A percentile compares a stretch with the other conserved stretches of the same genome.
Conservation (phyloP, 2,797 vertebrate genomes). For the Chelon auratus region DNA sequence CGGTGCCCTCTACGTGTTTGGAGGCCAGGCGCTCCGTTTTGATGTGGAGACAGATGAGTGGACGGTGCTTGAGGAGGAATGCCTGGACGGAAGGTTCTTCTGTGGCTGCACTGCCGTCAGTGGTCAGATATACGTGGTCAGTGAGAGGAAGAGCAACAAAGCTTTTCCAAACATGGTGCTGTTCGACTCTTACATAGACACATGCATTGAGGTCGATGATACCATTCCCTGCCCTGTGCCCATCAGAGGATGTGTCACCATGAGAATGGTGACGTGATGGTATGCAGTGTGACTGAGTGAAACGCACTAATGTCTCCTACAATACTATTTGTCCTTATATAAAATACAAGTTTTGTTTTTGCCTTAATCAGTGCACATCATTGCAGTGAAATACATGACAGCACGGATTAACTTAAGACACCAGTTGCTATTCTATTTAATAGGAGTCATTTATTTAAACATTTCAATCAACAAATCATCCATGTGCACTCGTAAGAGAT, state of each 20-base stretch:
- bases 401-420: background rate
- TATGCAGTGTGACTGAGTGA: background rate
- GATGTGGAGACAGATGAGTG: constrained; percentile 90
- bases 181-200: constrained; percentile 89
- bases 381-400: background rate
- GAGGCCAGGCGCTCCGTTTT: constrained; percentile 87
- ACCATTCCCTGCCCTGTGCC: constrained; percentile 89
- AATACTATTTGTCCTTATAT: background rate
- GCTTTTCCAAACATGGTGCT: constrained; percentile 85
- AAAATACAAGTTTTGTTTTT: background rate
- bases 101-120: constrained; percentile 87
- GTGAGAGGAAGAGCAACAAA: constrained; percentile 87
- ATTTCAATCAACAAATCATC: constrained; percentile 40
- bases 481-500: constrained; percentile 31
- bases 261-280: constrained; percentile 66
- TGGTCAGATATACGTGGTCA: constrained; percentile 88
- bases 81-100: constrained; percentile 88
- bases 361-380: background rate
- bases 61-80: constrained; percentile 86
- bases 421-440: constrained; percentile 21
- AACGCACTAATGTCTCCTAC: background rate
- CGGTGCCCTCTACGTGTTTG: constrained; percentile 89
- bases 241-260: constrained; percentile 85
- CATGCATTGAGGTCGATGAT: constrained; percentile 84
- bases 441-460: constrained; percentile 71